A percentile compares a stretch with the other conserved stretches of the same genome.
These are phyloP conservation scores for Rhabdornis inornatus DNA, from an alignment of 2,113 vertebrate genomes.

Conservation along the genomic window DNA sequence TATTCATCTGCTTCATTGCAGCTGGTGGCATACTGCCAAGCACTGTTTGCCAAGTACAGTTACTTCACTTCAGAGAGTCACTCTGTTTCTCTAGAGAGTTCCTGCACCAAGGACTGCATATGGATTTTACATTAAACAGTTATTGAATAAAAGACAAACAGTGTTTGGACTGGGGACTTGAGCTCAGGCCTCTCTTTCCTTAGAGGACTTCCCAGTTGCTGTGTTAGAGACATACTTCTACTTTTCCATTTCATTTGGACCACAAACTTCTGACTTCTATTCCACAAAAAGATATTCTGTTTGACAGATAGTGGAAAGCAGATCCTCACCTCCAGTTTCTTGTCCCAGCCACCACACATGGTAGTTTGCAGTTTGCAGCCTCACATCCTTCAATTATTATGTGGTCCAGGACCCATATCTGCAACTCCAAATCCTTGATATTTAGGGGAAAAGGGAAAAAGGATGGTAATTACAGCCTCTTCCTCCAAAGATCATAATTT, in stretches of 20 bases:
- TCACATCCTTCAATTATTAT: not conserved
- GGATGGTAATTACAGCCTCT: not conserved
- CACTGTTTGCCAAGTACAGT: slow-evolving; percentile 55
- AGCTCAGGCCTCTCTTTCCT: slow-evolving; percentile 6
- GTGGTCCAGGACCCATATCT: not conserved
- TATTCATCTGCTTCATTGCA: slow-evolving; percentile 51
- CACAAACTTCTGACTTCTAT: not conserved
- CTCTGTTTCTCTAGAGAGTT: slow-evolving; percentile 53
- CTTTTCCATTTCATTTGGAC: slow-evolving; percentile 9
- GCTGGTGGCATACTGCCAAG: slow-evolving; percentile 47
- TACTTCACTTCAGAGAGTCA: slow-evolving; percentile 63
- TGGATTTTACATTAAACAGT: slow-evolving; percentile 55
- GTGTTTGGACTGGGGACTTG: not conserved
- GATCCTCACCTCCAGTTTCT: not conserved
- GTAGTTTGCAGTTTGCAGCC: not conserved
- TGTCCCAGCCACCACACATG: not conserved
- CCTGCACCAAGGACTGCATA: slow-evolving; percentile 53
- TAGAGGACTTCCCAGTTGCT: not conserved
- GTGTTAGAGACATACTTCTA: not conserved
- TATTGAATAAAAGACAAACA: slow-evolving; percentile 48
- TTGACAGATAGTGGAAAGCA: not conserved
- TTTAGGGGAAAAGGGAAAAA: not conserved
- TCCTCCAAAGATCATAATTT: not conserved
- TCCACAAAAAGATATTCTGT: not conserved
- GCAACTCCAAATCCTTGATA: not conserved